Conservation (phyloP, 2,797 vertebrate species). For the Sparus aurata region DNA sequence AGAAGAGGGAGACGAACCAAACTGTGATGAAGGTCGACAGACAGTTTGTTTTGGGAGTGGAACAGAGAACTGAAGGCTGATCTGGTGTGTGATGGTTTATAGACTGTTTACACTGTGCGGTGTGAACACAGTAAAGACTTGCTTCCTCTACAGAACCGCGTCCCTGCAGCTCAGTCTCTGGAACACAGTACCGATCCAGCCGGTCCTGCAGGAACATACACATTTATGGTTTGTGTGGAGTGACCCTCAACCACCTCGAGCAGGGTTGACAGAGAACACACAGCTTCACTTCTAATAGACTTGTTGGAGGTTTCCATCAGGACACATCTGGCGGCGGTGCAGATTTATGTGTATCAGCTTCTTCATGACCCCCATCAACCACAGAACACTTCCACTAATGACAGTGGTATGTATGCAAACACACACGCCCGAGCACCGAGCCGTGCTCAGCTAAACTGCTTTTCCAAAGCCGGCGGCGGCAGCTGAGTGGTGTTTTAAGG, state of each 20-base stretch:
- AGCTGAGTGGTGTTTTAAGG: slow-evolving; percentile 67
- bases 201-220: not conserved
- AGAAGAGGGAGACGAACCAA: too few relatives aligned
- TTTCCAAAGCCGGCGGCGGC: slow-evolving; percentile 33
- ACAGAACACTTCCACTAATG: slow-evolving; percentile 23
- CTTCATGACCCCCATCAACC: slow-evolving; percentile 52
- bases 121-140: too few relatives aligned
- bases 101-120: too few relatives aligned
- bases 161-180: too few relatives aligned
- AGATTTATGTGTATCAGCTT: slow-evolving; percentile 40
- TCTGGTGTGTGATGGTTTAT: too few relatives aligned
- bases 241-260: not conserved
- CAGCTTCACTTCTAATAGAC: slow-evolving; percentile 14
- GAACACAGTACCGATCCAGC: too few relatives aligned
- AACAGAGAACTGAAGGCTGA: too few relatives aligned
- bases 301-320: slow-evolving; percentile 33
- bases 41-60: too few relatives aligned
- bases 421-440: slow-evolving; percentile 27
- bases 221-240: slow-evolving; percentile 2
- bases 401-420: slow-evolving; percentile 59
- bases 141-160: too few relatives aligned
- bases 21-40: too few relatives aligned
- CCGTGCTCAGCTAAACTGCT: slow-evolving; percentile 49
- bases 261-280: not conserved
- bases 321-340: slow-evolving; percentile 44